Conservation (phyloP, 1,140 invertebrate genomes). For the Parapsyche elsis region DNA sequence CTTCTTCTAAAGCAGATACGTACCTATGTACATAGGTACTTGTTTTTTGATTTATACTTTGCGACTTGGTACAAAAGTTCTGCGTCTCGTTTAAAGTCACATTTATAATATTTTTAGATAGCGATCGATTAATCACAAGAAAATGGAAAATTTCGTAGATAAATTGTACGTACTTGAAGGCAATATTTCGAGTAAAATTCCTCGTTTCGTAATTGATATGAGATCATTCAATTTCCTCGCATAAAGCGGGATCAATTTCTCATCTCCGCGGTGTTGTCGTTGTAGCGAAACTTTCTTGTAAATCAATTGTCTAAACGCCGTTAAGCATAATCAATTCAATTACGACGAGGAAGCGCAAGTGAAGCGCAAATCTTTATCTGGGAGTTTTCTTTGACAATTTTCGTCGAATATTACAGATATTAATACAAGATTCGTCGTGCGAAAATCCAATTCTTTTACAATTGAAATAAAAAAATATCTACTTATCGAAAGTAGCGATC, state of each 20-base stretch:
- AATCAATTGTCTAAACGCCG: background rate
- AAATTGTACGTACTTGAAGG: too few species aligned
- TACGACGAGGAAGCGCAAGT: background rate
- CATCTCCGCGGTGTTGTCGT: background rate
- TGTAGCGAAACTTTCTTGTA: background rate
- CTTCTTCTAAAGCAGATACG: too few species aligned
- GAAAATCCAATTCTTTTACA: background rate
- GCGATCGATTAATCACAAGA: too few species aligned
- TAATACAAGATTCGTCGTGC: background rate
- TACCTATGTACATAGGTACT: too few species aligned
- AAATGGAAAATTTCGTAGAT: too few species aligned
- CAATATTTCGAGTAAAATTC: background rate
- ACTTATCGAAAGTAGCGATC: too few species aligned
- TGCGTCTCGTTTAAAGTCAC: too few species aligned
- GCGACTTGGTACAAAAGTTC: too few species aligned
- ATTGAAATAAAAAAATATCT: background rate
- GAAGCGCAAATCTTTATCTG: too few species aligned
- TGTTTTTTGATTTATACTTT: too few species aligned
- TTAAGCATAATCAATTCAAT: background rate
- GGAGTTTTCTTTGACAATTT: background rate
- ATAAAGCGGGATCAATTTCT: background rate
- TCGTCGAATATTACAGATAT: background rate
- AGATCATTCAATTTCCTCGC: conserved; percentile 11
- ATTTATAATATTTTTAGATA: too few species aligned
- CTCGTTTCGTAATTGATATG: background rate